phyloP scores from a whole-genome alignment of 2,113 vertebrate genomes.

The Uria lomvia region DNA sequence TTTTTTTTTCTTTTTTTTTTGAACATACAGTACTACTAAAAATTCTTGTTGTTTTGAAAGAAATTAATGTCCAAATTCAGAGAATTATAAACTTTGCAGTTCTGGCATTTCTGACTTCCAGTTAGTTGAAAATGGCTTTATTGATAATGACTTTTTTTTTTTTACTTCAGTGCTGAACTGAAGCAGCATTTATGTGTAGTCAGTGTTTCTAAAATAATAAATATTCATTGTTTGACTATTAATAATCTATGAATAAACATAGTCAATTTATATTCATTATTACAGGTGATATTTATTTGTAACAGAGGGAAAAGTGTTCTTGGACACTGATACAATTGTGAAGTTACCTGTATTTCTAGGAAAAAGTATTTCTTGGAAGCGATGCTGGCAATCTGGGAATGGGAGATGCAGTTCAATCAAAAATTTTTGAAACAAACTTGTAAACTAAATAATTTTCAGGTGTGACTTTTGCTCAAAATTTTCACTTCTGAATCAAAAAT shows the following conservation, averaged over 20 bases:
- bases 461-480: neutral
- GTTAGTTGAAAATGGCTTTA: neutral
- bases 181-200: neutral
- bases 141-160: neutral
- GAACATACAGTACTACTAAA: neutral
- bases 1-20: neutral
- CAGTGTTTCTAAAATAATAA: conserved; percentile 53
- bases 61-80: neutral
- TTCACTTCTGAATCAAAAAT: neutral
- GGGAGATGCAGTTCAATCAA: neutral
- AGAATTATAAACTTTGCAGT: neutral
- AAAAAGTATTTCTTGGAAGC: neutral
- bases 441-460: neutral
- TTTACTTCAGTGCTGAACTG: conserved; percentile 18
- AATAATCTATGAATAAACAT: conserved; percentile 38
- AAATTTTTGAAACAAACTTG: neutral
- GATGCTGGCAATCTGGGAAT: neutral
- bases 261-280: conserved; percentile 42
- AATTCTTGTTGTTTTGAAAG: neutral
- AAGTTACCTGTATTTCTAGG: neutral
- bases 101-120: neutral
- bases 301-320: neutral
- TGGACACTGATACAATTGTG: neutral
- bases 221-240: conserved; percentile 48
- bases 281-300: conserved; percentile 43